Base-by-base conservation (phyloP, 2,888 invertebrate genomes). In the Atethmia centrago region DNA sequence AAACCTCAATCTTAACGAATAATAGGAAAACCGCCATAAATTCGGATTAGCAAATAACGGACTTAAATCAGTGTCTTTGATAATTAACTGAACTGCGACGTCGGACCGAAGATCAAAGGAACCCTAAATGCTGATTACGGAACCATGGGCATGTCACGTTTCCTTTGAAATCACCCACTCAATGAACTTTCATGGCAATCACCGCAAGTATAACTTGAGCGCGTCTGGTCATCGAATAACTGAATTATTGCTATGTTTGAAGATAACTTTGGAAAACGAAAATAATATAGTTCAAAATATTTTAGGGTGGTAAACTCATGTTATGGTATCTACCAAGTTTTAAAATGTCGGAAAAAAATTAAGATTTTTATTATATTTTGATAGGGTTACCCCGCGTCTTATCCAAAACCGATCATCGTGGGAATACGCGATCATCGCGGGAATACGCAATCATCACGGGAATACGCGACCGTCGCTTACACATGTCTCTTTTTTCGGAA, bases 141-240 rank as follows among this genome's bases (percentile, higher is more conserved):
- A 86, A 88, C 83, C 85, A 79, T 69, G 71, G 79, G 65, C 53
- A 68, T 68, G 87, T 88, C 91, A 90, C 89, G 90, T 88, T 87
- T 73, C 82, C 84, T 88, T 88, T 85, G 87, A 90, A 88, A 88
- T 77, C 59, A 68, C 80, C 45, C 12, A 79, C 85, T 87, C 85
- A 84, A 88, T 89, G 88, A 88, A 88, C 86, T 88, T 86, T 85
- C 88, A 81, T 80, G 80, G 53, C 79, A 74, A 68, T 84, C 71
- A 73, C 56, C 58, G 67, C 82, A 82, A 84, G 65, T 31, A 21
- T 75, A 77, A 65, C 63, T 49, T 77, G 85, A 86, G 64, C 77
- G 68, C 31, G 40, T 61, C 56, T 58, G 55, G 64, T 66, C 76
- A 47, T 62, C 12, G 62, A 77, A 62, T 28, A 12, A 67, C 40